phyloP scores from a whole-genome alignment of 2,888 invertebrate genomes.

The Philopedon plagiatum region DNA sequence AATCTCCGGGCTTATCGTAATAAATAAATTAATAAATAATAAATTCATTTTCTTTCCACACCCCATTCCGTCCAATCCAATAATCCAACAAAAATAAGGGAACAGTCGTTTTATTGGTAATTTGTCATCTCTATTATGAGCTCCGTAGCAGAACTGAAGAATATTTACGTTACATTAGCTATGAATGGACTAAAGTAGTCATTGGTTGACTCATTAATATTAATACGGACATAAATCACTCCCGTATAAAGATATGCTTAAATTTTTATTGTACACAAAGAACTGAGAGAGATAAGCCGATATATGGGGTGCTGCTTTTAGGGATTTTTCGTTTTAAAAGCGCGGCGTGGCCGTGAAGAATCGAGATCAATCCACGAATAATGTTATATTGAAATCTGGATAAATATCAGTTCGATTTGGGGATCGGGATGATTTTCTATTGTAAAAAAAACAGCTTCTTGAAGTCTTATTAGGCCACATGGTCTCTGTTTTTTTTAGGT shows the following conservation, averaged over 20 bases:
- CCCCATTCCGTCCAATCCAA: constrained; percentile 36
- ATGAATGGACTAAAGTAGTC: constrained; percentile 49
- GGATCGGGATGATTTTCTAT: too few relatives aligned
- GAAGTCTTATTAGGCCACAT: too few relatives aligned
- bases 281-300: constrained; percentile 44
- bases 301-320: constrained; percentile 46
- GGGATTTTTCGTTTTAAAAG: constrained; percentile 43
- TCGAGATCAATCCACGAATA: constrained; percentile 36
- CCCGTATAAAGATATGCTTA: constrained; percentile 49
- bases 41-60: constrained; percentile 17
- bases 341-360: constrained; percentile 43
- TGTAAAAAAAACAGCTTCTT: too few relatives aligned
- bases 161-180: constrained; percentile 51
- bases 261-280: constrained; percentile 47
- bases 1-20: not conserved
- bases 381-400: constrained; percentile 38
- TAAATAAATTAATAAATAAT: constrained; percentile 41
- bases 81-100: constrained; percentile 44
- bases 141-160: constrained; percentile 45
- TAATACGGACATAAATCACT: constrained; percentile 51
- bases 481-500: too few relatives aligned
- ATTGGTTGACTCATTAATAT: constrained; percentile 50
- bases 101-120: constrained; percentile 49
- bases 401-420: too few relatives aligned
- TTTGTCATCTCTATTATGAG: constrained; percentile 50